Conservation (phyloP, 2,113 vertebrate genomes). For the Suricata suricatta region DNA sequence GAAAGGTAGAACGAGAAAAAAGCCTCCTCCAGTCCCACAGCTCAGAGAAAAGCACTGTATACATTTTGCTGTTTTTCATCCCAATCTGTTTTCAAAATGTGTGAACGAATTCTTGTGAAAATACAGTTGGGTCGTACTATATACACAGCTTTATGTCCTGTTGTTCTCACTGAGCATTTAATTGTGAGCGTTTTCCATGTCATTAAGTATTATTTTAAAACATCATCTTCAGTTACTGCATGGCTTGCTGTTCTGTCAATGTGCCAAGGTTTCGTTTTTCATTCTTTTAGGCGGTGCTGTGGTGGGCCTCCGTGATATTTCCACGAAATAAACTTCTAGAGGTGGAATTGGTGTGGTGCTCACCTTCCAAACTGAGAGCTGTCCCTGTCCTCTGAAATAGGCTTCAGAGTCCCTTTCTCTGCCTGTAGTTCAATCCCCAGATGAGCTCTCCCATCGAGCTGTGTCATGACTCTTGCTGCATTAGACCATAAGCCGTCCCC, state of each 20-base stretch:
- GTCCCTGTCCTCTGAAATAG: background rate
- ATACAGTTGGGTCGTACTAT: background rate
- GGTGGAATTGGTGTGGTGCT: background rate
- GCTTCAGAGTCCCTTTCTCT: background rate
- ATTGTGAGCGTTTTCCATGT: background rate
- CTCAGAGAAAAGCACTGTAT: constrained; percentile 7
- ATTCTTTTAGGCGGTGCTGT: background rate
- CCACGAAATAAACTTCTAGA: background rate
- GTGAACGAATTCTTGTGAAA: background rate
- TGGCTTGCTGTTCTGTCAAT: background rate
- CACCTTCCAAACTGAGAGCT: background rate
- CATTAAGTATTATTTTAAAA: background rate
- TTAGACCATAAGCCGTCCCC: rapidly evolving
- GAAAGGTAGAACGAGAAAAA: background rate
- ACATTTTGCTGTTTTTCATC: background rate
- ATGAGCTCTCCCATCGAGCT: background rate
- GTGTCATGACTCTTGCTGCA: background rate
- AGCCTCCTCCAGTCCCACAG: background rate
- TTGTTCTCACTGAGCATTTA: background rate
- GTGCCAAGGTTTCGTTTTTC: background rate
- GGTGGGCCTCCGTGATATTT: background rate
- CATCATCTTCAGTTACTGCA: background rate
- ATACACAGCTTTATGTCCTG: background rate
- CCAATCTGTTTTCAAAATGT: background rate
- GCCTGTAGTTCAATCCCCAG: background rate